Evolutionary conservation across 1,140 invertebrate species (phyloP).

Genomic region (Drosophila paulistorum): DNA sequence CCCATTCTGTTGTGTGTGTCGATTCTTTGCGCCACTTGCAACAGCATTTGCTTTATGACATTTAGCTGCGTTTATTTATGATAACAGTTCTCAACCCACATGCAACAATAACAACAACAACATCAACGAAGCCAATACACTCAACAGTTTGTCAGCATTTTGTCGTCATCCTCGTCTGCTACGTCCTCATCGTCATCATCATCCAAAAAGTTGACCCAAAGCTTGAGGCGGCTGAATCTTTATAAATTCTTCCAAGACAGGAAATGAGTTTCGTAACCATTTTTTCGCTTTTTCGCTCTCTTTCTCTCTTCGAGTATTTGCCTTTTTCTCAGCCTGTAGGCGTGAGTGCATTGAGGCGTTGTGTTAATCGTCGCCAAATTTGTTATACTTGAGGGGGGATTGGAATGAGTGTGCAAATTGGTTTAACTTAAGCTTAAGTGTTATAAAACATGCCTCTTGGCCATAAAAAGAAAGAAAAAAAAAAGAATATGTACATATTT

Average conservation of each 20-base stretch:
- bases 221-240: conserved; percentile 56
- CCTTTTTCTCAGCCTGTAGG: conserved; percentile 43
- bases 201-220: conserved; percentile 57
- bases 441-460: conserved; percentile 54
- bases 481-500: conserved; percentile 26
- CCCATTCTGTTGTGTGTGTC: conserved; percentile 34
- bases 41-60: conserved; percentile 76
- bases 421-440: conserved; percentile 59
- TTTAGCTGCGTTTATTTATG: conserved; percentile 77
- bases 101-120: conserved; percentile 24
- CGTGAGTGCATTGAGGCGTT: conserved; percentile 60
- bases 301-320: background rate
- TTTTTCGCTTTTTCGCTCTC: conserved; percentile 19
- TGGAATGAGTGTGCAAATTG: conserved; percentile 58
- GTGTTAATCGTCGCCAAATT: conserved; percentile 61
- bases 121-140: conserved; percentile 30
- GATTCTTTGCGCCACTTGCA: conserved; percentile 72
- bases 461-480: conserved; percentile 53
- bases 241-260: conserved; percentile 54
- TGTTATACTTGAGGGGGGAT: conserved; percentile 58
- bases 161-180: conserved; percentile 46
- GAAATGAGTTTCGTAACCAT: conserved; percentile 64
- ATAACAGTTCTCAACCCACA: conserved; percentile 58
- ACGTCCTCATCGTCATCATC: conserved; percentile 3
- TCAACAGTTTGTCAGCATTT: conserved; percentile 78